Evolutionary conservation across 2,113 vertebrate genomes (phyloP).

Genomic region (Talpa occidentalis): DNA sequence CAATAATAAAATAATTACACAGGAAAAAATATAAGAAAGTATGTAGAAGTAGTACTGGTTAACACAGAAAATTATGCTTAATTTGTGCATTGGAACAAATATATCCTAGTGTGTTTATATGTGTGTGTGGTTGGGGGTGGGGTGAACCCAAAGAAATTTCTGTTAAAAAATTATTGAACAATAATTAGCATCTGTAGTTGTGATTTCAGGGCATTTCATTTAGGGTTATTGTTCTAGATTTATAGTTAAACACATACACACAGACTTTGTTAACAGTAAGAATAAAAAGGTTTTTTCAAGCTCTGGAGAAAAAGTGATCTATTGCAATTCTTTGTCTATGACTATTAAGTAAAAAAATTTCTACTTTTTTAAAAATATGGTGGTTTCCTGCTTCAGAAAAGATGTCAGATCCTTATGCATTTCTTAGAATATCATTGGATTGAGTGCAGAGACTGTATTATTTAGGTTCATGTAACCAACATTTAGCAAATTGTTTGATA

Average conservation of each 20-base stretch:
- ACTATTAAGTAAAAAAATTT: constrained; percentile 15
- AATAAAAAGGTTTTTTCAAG: not conserved
- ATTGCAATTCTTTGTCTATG: not conserved
- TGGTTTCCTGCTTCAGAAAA: not conserved
- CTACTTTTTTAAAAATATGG: not conserved
- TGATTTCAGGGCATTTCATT: constrained; percentile 7
- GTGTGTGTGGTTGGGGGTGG: too few relatives aligned
- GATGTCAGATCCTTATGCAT: not conserved
- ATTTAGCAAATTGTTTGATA: not conserved
- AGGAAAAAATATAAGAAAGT: not conserved
- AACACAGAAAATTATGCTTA: not conserved
- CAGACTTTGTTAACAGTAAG: not conserved
- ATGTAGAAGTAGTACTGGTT: constrained; percentile 17
- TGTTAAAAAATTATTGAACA: not conserved
- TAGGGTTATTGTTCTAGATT: constrained; percentile 23
- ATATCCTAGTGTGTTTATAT: not conserved
- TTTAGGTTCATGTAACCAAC: not conserved
- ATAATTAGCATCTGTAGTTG: not conserved
- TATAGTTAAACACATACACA: not conserved
- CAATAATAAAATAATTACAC: constrained; percentile 40
- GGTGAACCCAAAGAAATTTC: not conserved
- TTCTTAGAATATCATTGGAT: not conserved
- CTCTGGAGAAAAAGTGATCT: not conserved
- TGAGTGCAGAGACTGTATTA: not conserved
- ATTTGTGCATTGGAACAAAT: not conserved